Base-by-base conservation (phyloP, 2,888 invertebrate genomes). In the Coenonympha glycerion region DNA sequence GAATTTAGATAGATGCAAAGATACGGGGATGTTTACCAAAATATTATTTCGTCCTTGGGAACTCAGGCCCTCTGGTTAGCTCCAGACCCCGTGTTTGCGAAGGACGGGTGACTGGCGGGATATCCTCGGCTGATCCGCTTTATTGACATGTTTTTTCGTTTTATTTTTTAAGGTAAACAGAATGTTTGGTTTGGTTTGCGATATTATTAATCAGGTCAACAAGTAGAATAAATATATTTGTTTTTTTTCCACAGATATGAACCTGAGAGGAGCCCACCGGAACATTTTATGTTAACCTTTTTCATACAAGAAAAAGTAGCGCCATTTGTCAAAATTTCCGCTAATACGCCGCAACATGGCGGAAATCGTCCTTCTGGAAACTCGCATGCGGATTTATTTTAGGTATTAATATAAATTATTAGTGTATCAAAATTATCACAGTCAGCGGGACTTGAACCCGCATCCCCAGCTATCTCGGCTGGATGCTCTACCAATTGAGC, bases 71-170 rank as follows among this genome's bases (percentile, higher is more conserved):
- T n/a, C n/a, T 41, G 41, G 28, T 39, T 28, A 28, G 41, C n/a
- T n/a, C n/a, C n/a, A n/a, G n/a, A 9, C 18, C 28, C 26, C 4
- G 22, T 41, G 41, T 41, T 41, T 41, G 41, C 11, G 21, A 3
- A 21, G 40, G 40, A 34, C 40, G 22, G 26, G 18, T 33, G 22
- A 24, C 24, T 22, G 24, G 24, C 31, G 16, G 28, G 31, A 48
- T 48, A 48, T 48, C 18, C 40, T 13, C 5, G 16, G 3, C 8
- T 33, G 40, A 48, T 40, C 40, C 22, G 3, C 31, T 48, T 47
- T 41, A 53, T 47, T 42, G 31, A 26, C 26, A 41, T 41, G 37
- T 46, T 41, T 49, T n/a, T 34, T 24, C 31, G 36, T 8, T 40
- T 40, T 26, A 22, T 40, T 40, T 40, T 40, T n/a, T n/a, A n/a